Evolutionary conservation across 1,140 invertebrate species (phyloP).

Genomic region (Agraylea sexmaculata): DNA sequence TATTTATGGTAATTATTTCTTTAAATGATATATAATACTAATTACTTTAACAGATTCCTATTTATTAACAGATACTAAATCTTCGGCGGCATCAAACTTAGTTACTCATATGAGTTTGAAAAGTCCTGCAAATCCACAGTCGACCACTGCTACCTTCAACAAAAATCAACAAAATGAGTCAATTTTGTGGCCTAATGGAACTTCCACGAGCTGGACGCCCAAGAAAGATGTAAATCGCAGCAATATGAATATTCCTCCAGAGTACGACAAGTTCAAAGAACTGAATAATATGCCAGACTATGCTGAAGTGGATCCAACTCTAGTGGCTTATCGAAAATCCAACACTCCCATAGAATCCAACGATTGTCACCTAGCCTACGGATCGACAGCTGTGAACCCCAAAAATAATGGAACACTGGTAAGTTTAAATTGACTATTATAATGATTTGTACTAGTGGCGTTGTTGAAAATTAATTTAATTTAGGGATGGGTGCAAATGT

Average conservation of each 20-base stretch:
- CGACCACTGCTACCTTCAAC: constrained; percentile 24
- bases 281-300: constrained; percentile 44
- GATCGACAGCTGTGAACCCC: constrained; percentile 35
- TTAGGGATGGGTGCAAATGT: constrained; percentile 38
- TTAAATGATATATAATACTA: background rate
- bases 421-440: constrained; percentile 19
- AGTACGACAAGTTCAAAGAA: constrained; percentile 39
- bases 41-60: too few relatives aligned
- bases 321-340: constrained; percentile 15
- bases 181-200: constrained; percentile 11
- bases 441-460: background rate
- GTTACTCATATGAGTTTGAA: background rate
- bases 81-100: too few relatives aligned
- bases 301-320: constrained; percentile 40
- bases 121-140: constrained; percentile 40
- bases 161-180: background rate
- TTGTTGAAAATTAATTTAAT: too few relatives aligned
- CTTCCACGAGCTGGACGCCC: too few relatives aligned
- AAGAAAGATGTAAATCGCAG: too few relatives aligned
- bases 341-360: constrained; percentile 14
- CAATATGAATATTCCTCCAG: too few relatives aligned
- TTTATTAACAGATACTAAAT: too few relatives aligned
- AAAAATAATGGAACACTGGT: constrained; percentile 27
- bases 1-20: constrained; percentile 31
- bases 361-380: constrained; percentile 37